Base-by-base conservation (phyloP, 2,797 vertebrate genomes). In the Pelochelys cantorii region DNA sequence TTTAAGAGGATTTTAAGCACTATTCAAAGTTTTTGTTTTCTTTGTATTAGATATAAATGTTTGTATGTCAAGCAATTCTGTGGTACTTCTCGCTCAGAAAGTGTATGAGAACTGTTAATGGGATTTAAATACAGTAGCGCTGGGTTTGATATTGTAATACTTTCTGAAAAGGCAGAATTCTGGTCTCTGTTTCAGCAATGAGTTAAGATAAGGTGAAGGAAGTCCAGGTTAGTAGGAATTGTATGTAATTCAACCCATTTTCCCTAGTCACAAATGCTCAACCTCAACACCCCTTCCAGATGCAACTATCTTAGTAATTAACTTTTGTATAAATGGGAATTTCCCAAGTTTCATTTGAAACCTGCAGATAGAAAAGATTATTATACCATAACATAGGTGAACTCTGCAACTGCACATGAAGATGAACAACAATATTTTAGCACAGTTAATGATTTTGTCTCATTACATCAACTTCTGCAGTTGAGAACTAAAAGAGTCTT, bases 181-280 rank as follows among this genome's bases (percentile, higher is more conserved):
- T 83, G 15, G 62, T 79, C 22, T 79, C 4, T 68, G 18, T 0
- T 80, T 23, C n/a, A 65, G 59, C 5, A 1, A 80, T 4, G 0
- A 74, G 77, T 48, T 81, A 65, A 53, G 12, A 55, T 65, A 59
- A 8, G 52, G 1, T 68, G 31, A 34, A 68, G 15, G 31, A 68
- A 68, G 62, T 12, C 17, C n/a, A 91, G 65, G 59, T 2, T 3
- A 55, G 3, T 37, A 88, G 29, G 1, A 56, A 4, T 7, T 83
- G 7, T 29, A 71, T 1, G 7, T 18, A 79, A 77, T 81, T 62
- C 12, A 52, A 29, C 53, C 59, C 53, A 8, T 78, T 86, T 88
- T 86, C 1, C 1, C 12, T 29, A 85, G 18, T 20, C 9, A 68
- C 62, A 71, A 88, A 83, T 4, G 0, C 0, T 77, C 12, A 77